These are phyloP conservation scores for Ladona fulva DNA, from an alignment of 1,140 invertebrate species.

Conservation along the genomic window DNA sequence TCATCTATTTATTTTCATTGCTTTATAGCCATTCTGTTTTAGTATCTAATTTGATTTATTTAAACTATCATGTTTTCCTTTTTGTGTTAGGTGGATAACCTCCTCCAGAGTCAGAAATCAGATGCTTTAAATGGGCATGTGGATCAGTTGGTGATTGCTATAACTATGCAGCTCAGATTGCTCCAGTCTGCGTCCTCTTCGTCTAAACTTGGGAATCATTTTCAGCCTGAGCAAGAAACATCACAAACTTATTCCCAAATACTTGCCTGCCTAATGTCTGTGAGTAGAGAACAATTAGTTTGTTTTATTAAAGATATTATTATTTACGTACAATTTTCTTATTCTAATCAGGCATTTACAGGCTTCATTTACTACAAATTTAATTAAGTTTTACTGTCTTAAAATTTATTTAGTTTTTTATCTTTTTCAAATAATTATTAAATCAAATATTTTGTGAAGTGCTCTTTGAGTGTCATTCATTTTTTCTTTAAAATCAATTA, in stretches of 20 bases:
- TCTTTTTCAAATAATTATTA: no score
- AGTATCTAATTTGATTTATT: not conserved
- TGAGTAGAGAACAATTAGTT: not conserved
- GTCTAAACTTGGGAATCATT: not conserved
- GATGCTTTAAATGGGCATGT: constrained; percentile 39
- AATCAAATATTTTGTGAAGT: no score
- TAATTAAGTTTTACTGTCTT: no score
- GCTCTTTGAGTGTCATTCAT: no score
- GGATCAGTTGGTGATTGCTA: constrained; percentile 60
- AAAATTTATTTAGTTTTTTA: no score
- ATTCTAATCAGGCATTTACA: no score
- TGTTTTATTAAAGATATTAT: no score
- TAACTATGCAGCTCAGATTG: constrained; percentile 60
- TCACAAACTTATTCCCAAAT: not conserved
- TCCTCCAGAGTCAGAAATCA: constrained; percentile 38
- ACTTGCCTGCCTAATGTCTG: not conserved
- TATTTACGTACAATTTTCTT: no score
- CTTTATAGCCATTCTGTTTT: no score
- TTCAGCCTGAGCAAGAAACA: not conserved
- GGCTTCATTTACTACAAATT: no score
- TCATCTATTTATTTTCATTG: no score
- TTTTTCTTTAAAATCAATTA: no score
- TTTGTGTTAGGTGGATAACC: constrained; percentile 31
- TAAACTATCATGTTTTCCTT: not conserved
- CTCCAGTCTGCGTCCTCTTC: constrained; percentile 32